Base-by-base conservation (phyloP, 2,797 vertebrate genomes). In the Gymnothorax javanicus region DNA sequence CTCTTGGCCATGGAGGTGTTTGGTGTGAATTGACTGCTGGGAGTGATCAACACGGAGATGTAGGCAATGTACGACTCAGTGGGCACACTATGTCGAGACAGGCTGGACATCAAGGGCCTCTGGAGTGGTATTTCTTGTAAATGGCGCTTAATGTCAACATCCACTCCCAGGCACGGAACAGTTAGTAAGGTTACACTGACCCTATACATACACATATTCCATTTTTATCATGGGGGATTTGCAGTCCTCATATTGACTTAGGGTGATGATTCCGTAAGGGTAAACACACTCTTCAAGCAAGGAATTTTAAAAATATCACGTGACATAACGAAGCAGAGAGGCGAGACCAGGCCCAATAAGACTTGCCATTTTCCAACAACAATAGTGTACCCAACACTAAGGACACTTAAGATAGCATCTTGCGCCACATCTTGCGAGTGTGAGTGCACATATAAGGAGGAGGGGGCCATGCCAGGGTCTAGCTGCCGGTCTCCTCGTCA, bases 401-500 rank as follows among this genome's bases (percentile, higher is more conserved):
- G 2, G 33, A 43, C 33, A 43, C 33, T 43, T 43, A 43, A 43
- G 33, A 43, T 2, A 43, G 33, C 33, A 43, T 43, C 33, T 43
- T 43, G 33, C 33, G 2, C 33, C 33, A 43, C 2, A 43, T 43
- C 33, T n/a, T n/a, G n/a, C n/a, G n/a, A n/a, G 69, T 43, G 69
- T 73, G 69, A 27, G 69, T 73, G 25, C 43, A 27, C 15, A 27
- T 73, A 27, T 73, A 85, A 87, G 73, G 54, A 33, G 59, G 43
- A 27, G 50, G 52, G 33, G 33, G 64, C 64, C 71, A 43, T 57
- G 71, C 50, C 50, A 25, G 56, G 33, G 17, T 85, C 84, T 57
- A 62, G 54, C 87, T 79, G 81, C 73, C 83, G 87, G 59, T 82
- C 60, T 81, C 56, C 25, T 58, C 84, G 86, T 90, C 87, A 60